phyloP scores from a whole-genome alignment of 2,113 vertebrate species.

The Tenebrosternarchus preto region DNA sequence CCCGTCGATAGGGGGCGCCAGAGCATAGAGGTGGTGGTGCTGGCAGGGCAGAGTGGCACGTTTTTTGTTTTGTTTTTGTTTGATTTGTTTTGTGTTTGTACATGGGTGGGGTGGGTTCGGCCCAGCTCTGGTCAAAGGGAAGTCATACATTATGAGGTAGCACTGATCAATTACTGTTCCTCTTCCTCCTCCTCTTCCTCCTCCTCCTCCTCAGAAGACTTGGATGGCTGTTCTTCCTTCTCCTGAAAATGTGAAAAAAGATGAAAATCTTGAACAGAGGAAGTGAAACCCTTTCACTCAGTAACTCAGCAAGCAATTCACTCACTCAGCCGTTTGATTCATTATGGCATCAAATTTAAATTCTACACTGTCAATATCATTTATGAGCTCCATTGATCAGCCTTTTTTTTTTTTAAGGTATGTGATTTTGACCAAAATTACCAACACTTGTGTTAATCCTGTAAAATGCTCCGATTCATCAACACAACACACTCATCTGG shows the following conservation, averaged over 20 bases:
- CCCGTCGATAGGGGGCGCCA: slow-evolving; percentile 56
- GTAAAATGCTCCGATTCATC: too few relatives aligned
- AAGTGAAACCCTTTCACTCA: too few relatives aligned
- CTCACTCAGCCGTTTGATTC: too few relatives aligned
- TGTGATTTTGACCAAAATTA: too few relatives aligned
- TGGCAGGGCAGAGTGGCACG: slow-evolving; percentile 68
- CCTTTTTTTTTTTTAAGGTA: too few relatives aligned
- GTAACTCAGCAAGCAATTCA: too few relatives aligned
- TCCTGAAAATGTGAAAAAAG: slow-evolving; percentile 70
- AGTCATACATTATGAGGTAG: slow-evolving; percentile 83
- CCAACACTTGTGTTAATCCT: too few relatives aligned
- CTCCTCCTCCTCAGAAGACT: slow-evolving; percentile 93
- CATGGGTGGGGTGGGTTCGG: slow-evolving; percentile 58
- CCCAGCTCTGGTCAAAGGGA: slow-evolving; percentile 78
- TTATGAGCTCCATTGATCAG: too few relatives aligned
- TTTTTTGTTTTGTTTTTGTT: neutral
- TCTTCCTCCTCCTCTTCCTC: slow-evolving; percentile 84
- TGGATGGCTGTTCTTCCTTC: slow-evolving; percentile 89
- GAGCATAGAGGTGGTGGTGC: slow-evolving; percentile 59
- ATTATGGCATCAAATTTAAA: too few relatives aligned
- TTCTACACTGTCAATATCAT: too few relatives aligned
- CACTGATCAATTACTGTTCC: slow-evolving; percentile 85
- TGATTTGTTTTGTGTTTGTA: neutral
- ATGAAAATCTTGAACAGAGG: neutral
- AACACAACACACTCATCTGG: too few relatives aligned